Base-by-base conservation (phyloP, 1,140 invertebrate genomes). In the Pseudomyrmex dendroicus region DNA sequence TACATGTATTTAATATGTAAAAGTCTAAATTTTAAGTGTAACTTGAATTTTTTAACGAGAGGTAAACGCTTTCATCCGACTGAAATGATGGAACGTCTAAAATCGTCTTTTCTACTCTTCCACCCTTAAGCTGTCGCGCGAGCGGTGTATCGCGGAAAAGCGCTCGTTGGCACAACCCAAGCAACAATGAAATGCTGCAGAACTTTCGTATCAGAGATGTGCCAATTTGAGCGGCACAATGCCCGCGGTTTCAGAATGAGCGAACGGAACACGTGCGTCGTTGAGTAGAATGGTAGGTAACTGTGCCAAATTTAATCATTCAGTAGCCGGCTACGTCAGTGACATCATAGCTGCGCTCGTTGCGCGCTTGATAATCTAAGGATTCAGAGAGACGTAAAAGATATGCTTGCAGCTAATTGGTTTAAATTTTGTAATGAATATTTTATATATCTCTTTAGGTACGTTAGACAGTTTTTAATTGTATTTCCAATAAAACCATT, bases 191-290 rank as follows among this genome's bases (percentile, higher is more conserved):
- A 88, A 67, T 57, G 82, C 76, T 68, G 66, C 68, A 82, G 74
- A 90, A 92, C 73, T 93, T 92, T 92, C 91, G 63, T 92, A 92
- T 92, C 91, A 89, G 89, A 84, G 90, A 91, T 92, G 91, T 90
- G 80, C 91, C 92, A 91, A 91, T 92, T 93, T 92, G 82, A 86
- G 57, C 66, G 67, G 86, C 77, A 92, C 85, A 92, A 92, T 91
- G 86, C 72, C 76, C 68, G 62, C 76, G 82, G 83, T 90, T 90
- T 90, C 73, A 90, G 86, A 91, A 89, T 89, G 84, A 83, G 73
- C 74, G 80, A 78, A 85, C 86, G 84, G 85, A 85, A 87, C 70
- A 64, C 25, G 74, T 77, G 20, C 62, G 68, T 62, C 63, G 77
- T 59, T 25, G 73, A 61, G 73, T 59, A 86, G 82, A 88, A 83